Conservation (phyloP, 2,113 vertebrate genomes). For the Gobius niger region DNA sequence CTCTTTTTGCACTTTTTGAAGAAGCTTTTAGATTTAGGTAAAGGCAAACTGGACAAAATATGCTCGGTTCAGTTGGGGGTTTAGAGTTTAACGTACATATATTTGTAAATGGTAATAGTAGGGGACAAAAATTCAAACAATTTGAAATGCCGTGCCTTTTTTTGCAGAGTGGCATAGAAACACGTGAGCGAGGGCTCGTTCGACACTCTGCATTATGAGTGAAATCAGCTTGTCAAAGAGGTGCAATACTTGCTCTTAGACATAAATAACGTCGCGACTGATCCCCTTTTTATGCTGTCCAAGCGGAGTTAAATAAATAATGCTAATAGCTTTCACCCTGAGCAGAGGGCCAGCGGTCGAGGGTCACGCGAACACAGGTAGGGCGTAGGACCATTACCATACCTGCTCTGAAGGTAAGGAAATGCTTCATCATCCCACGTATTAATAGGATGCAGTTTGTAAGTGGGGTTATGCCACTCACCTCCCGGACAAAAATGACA, state of each 20-base stretch:
- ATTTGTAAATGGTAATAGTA: too few relatives aligned
- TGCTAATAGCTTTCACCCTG: slow-evolving; percentile 72
- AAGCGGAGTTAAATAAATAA: slow-evolving; percentile 67
- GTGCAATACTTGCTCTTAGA: slow-evolving; percentile 38
- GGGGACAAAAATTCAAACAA: not conserved
- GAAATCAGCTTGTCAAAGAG: slow-evolving; percentile 40
- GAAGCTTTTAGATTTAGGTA: too few relatives aligned
- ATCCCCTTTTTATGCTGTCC: slow-evolving; percentile 59
- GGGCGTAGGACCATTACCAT: slow-evolving; percentile 66
- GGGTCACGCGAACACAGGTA: slow-evolving; percentile 70
- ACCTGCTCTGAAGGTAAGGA: slow-evolving; percentile 72
- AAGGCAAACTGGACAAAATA: too few relatives aligned
- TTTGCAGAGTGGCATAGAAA: not conserved
- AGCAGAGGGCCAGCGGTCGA: slow-evolving; percentile 52
- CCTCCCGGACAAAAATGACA: slow-evolving; percentile 79
- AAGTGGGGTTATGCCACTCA: slow-evolving; percentile 77
- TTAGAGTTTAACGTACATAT: too few relatives aligned
- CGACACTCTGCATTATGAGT: slow-evolving; percentile 21
- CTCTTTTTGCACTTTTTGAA: too few relatives aligned
- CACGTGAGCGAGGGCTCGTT: not conserved
- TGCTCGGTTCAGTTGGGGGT: too few relatives aligned
- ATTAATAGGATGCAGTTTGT: slow-evolving; percentile 77
- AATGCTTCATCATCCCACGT: slow-evolving; percentile 75
- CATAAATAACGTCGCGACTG: slow-evolving; percentile 55
- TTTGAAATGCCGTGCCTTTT: not conserved